A percentile compares a stretch with the other conserved stretches of the same genome.
These are phyloP conservation scores for Noctua fimbriata DNA, from an alignment of 2,888 invertebrate species.

Conservation along the genomic window DNA sequence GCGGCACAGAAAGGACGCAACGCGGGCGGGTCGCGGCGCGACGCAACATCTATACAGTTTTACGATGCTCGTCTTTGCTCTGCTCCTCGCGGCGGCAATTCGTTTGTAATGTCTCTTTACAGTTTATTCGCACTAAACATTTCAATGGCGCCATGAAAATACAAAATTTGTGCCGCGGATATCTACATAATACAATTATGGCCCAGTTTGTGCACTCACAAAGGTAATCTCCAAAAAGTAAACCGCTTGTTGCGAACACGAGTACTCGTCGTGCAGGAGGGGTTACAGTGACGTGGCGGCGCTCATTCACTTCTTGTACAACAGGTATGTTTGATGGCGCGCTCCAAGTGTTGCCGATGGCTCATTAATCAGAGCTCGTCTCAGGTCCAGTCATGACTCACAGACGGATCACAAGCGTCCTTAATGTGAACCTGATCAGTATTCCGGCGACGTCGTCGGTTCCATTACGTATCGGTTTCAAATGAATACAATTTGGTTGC, in stretches of 20 bases:
- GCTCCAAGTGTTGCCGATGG: not conserved
- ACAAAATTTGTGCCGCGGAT: conserved; percentile 41
- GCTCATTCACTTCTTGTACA: not conserved
- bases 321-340: not conserved
- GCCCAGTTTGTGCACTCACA: conserved; percentile 29
- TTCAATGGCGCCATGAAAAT: conserved; percentile 44
- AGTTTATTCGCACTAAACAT: conserved; percentile 51
- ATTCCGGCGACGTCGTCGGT: conserved; percentile 9
- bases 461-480: conserved; percentile 42
- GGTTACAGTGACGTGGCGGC: not conserved
- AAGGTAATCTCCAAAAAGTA: conserved; percentile 49
- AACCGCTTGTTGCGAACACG: conserved; percentile 4
- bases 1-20: not conserved
- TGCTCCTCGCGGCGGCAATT: conserved; percentile 21
- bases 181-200: conserved; percentile 51
- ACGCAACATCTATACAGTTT: conserved; percentile 42
- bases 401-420: conserved; percentile 1
- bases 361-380: conserved; percentile 28
- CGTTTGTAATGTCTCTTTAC: conserved; percentile 33
- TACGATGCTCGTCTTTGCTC: conserved; percentile 32
- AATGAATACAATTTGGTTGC: conserved; percentile 44
- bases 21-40: not conserved
- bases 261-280: not conserved
- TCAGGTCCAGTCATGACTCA: not conserved
- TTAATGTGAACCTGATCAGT: conserved; percentile 36